Conservation (phyloP, 2,797 vertebrate species). For the Hoplostethus mediterraneus region DNA sequence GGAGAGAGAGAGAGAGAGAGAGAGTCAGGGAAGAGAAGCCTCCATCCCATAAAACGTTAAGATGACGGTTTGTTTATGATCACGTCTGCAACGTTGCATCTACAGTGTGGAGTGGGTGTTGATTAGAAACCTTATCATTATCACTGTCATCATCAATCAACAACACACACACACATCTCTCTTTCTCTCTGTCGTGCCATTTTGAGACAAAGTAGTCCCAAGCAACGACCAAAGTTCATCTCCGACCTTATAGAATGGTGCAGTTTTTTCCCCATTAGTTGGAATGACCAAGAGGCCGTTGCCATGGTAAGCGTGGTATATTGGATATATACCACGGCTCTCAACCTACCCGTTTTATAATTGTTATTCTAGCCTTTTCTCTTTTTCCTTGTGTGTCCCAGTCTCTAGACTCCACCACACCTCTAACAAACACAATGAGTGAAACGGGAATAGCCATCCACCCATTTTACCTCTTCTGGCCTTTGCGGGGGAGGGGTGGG, state of each 20-base stretch:
- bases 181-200: neutral
- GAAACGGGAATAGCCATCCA: conserved; percentile 60
- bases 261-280: too few relatives aligned
- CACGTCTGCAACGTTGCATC: neutral
- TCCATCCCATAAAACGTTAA: neutral
- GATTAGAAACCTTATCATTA: neutral
- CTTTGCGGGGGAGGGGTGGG: conserved; percentile 43
- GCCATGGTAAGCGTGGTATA: too few relatives aligned
- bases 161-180: conserved; percentile 18
- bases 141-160: neutral
- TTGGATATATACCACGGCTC: too few relatives aligned
- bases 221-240: too few relatives aligned
- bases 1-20: too few relatives aligned
- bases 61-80: neutral
- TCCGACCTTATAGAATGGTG: too few relatives aligned
- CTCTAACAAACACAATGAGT: conserved; percentile 49
- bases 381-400: neutral
- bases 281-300: too few relatives aligned
- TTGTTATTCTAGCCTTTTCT: conserved; percentile 16
- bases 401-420: conserved; percentile 3
- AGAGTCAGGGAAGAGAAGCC: neutral
- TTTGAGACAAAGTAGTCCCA: too few relatives aligned
- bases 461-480: conserved; percentile 55
- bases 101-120: neutral
- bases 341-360: conserved; percentile 30